A percentile compares a stretch with the other conserved stretches of the same genome.
Conservation (phyloP, 2,113 vertebrate genomes). For the Megaleporinus macrocephalus region DNA sequence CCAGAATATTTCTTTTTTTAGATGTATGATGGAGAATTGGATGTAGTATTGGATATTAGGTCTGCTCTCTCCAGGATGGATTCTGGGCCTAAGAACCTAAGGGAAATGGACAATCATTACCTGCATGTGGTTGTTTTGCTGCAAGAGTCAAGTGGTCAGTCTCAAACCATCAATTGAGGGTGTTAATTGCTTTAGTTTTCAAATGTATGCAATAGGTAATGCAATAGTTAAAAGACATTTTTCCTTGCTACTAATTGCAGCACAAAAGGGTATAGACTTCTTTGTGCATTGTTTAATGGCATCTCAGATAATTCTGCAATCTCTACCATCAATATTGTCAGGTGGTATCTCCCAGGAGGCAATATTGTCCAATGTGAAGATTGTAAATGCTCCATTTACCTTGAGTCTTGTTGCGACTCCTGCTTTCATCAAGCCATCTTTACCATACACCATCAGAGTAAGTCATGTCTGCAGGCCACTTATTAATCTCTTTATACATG, state of each 20-base stretch:
- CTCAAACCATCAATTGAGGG: neutral
- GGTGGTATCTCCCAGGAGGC: slow-evolving; percentile 88
- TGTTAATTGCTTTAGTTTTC: neutral
- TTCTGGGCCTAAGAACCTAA: slow-evolving; percentile 55
- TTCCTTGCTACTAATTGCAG: neutral
- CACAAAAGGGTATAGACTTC: no score
- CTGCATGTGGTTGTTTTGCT: slow-evolving; percentile 70
- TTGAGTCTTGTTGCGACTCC: slow-evolving; percentile 87
- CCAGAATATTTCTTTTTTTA: slow-evolving; percentile 51
- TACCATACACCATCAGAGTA: slow-evolving; percentile 89
- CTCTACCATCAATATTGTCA: slow-evolving; percentile 55
- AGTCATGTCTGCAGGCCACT: neutral
- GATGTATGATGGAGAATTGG: slow-evolving; percentile 51
- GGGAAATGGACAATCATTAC: slow-evolving; percentile 57
- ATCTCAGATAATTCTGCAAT: no score
- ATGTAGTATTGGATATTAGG: slow-evolving; percentile 62
- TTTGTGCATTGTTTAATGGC: no score
- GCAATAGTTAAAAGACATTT: no score
- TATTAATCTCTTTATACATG: neutral
- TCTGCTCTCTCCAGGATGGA: slow-evolving; percentile 51
- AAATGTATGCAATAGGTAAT: no score
- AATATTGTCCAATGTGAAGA: slow-evolving; percentile 81
- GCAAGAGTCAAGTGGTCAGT: slow-evolving; percentile 60
- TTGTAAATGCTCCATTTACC: slow-evolving; percentile 84
- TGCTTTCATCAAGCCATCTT: slow-evolving; percentile 90